Conservation (phyloP, 2,113 vertebrate species). For the Salvelinus namaycush region DNA sequence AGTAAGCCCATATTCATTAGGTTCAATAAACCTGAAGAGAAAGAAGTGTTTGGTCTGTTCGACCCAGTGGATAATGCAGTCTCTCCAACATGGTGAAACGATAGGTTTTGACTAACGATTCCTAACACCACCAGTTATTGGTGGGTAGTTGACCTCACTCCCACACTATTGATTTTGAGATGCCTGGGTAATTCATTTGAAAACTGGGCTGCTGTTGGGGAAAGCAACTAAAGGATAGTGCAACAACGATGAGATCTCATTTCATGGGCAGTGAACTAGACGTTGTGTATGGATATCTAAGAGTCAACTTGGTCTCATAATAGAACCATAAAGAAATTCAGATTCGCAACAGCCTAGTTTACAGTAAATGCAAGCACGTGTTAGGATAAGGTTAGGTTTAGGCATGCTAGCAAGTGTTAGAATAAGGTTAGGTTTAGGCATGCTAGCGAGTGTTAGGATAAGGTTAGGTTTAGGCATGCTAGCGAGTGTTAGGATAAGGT, state of each 20-base stretch:
- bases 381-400: too few relatives aligned
- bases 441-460: too few relatives aligned
- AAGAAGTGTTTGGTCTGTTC: conserved; percentile 34
- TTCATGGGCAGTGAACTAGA: too few relatives aligned
- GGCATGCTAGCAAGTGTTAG: too few relatives aligned
- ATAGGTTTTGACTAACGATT: conserved; percentile 20
- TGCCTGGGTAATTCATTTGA: not conserved
- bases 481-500: too few relatives aligned
- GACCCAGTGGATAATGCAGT: conserved; percentile 2
- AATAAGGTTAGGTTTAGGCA: too few relatives aligned
- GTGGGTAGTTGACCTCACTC: conserved; percentile 28
- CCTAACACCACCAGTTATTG: conserved; percentile 25
- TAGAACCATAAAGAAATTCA: too few relatives aligned
- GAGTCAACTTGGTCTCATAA: too few relatives aligned
- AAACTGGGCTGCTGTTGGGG: not conserved
- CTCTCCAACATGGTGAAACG: conserved; percentile 16
- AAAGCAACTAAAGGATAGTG: not conserved
- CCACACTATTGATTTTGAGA: conserved; percentile 40
- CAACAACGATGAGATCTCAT: not conserved
- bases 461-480: too few relatives aligned
- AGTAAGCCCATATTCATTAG: conserved; percentile 51
- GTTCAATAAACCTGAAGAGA: conserved; percentile 23
- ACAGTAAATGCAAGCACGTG: too few relatives aligned
- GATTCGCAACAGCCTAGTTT: too few relatives aligned
- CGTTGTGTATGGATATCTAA: too few relatives aligned